phyloP scores from a whole-genome alignment of 2,113 vertebrate genomes.

The mouse (Mus musculus) region DNA sequence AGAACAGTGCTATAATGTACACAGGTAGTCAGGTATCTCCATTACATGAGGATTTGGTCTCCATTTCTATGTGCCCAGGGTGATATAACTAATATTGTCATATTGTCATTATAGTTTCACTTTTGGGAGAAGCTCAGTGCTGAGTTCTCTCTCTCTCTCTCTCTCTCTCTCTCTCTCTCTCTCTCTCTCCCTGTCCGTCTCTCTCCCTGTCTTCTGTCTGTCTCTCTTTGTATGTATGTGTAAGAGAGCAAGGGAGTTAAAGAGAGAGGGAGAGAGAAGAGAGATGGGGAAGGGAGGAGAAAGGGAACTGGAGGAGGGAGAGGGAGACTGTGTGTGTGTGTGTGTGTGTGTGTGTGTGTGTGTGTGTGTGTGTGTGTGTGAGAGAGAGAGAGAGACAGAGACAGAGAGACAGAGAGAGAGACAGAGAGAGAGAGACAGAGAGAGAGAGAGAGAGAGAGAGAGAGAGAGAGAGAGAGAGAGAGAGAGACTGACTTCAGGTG shows the following conservation, averaged over 20 bases:
- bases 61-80: neutral
- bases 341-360: too few relatives aligned
- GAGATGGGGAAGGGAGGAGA: neutral
- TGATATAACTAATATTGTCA: neutral
- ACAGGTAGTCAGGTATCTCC: too few relatives aligned
- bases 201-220: too few relatives aligned
- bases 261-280: neutral
- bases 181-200: too few relatives aligned
- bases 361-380: too few relatives aligned
- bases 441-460: neutral
- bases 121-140: neutral
- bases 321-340: too few relatives aligned
- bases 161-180: neutral
- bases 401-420: too few relatives aligned
- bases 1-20: neutral
- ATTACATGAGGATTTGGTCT: neutral
- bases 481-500: too few relatives aligned
- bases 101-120: neutral
- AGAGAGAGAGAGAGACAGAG: too few relatives aligned
- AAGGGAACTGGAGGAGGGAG: too few relatives aligned
- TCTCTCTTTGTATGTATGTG: neutral
- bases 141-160: neutral
- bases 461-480: neutral
- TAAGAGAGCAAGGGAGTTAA: neutral
- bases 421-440: neutral